phyloP scores from a whole-genome alignment of 1,140 invertebrate species.

The Drosophila azteca region DNA sequence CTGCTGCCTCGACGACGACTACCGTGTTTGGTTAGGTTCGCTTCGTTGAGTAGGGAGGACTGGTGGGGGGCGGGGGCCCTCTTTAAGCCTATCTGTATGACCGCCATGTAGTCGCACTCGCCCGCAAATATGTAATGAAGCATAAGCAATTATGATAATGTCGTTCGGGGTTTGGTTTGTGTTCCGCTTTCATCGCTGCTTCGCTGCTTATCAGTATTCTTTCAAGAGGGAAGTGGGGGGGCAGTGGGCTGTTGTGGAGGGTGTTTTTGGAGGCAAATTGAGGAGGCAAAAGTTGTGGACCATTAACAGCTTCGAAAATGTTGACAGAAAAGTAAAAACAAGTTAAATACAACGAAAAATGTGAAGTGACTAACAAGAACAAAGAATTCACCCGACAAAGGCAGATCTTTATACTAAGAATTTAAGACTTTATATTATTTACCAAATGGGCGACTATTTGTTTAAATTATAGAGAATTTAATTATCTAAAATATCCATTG shows the following conservation, averaged over 20 bases:
- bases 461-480: too few species aligned
- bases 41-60: slow-evolving; percentile 16
- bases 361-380: slow-evolving; percentile 16
- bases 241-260: background rate
- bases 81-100: slow-evolving; percentile 54
- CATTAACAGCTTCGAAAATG: slow-evolving; percentile 43
- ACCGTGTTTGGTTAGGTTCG: slow-evolving; percentile 48
- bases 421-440: too few species aligned
- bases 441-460: too few species aligned
- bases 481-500: too few species aligned
- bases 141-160: slow-evolving; percentile 82
- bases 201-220: slow-evolving; percentile 60
- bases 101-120: slow-evolving; percentile 23
- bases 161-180: slow-evolving; percentile 68
- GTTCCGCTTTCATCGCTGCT: slow-evolving; percentile 42
- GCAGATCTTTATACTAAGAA: background rate
- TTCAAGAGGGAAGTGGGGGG: background rate
- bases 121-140: slow-evolving; percentile 78
- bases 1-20: slow-evolving; percentile 4
- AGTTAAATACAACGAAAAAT: slow-evolving; percentile 18
- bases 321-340: slow-evolving; percentile 37
- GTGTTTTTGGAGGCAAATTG: too few species aligned
- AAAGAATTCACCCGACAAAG: slow-evolving; percentile 17
- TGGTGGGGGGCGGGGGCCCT: background rate
- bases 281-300: background rate